These are phyloP conservation scores for Hemicentrotus pulcherrimus DNA, from an alignment of 35 echinoderm and acorn worm species.

Conservation along the genomic window DNA sequence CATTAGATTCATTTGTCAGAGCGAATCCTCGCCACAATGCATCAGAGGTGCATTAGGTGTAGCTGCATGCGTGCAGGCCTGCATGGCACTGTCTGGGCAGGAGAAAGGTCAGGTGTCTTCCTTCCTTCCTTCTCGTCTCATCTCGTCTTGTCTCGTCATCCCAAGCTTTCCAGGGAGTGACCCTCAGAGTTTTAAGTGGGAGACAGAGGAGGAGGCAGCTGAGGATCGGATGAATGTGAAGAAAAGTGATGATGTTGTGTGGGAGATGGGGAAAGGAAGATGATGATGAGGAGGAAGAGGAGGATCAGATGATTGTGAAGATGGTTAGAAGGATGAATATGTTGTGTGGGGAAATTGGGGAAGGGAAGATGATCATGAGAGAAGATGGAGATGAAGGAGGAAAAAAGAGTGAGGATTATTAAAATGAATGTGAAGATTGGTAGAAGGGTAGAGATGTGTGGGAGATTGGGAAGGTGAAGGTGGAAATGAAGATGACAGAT, in stretches of 20 bases:
- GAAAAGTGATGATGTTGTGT: background rate
- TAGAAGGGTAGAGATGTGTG: background rate
- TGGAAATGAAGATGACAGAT: background rate
- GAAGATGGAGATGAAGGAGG: background rate
- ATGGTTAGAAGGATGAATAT: background rate
- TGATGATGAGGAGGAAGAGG: background rate
- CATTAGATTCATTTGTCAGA: conserved; percentile 13
- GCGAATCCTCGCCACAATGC: background rate
- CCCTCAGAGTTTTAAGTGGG: background rate
- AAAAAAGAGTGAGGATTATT: background rate
- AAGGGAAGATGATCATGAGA: background rate
- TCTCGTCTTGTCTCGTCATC: background rate
- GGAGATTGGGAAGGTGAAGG: background rate
- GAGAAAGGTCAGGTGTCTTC: background rate
- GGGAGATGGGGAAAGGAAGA: background rate
- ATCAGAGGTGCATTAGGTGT: background rate
- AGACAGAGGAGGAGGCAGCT: background rate
- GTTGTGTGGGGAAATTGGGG: background rate
- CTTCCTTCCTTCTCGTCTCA: background rate
- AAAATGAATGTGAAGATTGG: no score
- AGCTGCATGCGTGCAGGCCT: background rate
- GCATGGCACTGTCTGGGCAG: background rate
- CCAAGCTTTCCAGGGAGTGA: background rate
- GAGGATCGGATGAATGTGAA: background rate
- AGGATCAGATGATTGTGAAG: background rate